Base-by-base conservation (phyloP, 2,797 vertebrate species). In the Chloroceryle amazona region DNA sequence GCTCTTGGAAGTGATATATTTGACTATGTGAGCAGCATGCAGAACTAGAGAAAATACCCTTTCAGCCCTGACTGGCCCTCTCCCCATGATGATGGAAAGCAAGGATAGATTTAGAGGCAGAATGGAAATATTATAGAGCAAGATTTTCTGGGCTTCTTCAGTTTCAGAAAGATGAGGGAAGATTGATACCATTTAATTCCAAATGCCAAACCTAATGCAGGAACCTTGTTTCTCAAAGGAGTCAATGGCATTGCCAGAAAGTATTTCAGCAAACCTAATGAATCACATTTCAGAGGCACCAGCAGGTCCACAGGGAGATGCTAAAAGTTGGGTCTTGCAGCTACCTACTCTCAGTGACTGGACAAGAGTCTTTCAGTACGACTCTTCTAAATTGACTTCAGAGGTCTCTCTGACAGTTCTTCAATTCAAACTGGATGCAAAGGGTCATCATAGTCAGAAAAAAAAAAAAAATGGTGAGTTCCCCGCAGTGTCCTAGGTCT, bases 1-100 rank as follows among this genome's bases (percentile, higher is more conserved):
- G 31, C 63, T 70, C 73, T 81, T 79, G 82, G 47, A 94, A 89
- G 51, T 84, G 74, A 82, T 94, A 33, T 70, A 79, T 92, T 90
- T 84, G 71, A 73, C 62, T 80, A 33, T 70, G 73, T 93, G 78
- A 80, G 62, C 71, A 90, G 78, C 78, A 73, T 94, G 60, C 51
- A 66, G 66, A 91, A 60, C 39, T 49, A n/a, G 17, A 94, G 63
- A 80, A 94, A 89, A 86, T 73, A 65, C 22, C 11, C 21, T 89
- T 90, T 86, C 4, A 15, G 22, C 51, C 66, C 55, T 84, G 51
- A 29, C 80, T 60, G 51, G 17, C 35, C 70, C 11, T 46, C 39
- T 75, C 15, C 33, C 41, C 1, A 0, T 55, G 39, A n/a, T 72
- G 42, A 33, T 46, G 51, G 78, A 90, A 84, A 76, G 20, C 46